These are phyloP conservation scores for Amphilophus citrinellus DNA, from an alignment of 2,113 vertebrate species.

Conservation along the genomic window DNA sequence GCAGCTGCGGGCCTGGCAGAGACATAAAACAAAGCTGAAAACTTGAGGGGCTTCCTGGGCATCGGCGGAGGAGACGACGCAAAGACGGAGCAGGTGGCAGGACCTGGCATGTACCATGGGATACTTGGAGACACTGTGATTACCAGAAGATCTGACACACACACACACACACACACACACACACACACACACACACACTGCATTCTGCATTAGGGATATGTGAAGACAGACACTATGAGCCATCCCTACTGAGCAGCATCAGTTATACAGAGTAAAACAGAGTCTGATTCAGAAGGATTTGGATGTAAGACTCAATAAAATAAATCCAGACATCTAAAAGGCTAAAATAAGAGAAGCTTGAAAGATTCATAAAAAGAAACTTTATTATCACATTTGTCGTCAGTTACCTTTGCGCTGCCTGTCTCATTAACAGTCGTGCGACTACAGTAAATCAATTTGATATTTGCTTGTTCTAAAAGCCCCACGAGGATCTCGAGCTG, in stretches of 20 bases:
- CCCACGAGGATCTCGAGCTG: background rate
- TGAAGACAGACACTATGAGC: slow-evolving; percentile 22
- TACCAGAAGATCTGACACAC: slow-evolving; percentile 29
- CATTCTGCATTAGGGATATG: slow-evolving; percentile 9
- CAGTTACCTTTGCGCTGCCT: background rate
- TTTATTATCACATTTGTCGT: background rate
- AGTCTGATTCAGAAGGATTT: background rate
- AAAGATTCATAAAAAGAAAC: background rate
- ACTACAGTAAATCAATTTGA: slow-evolving; percentile 1
- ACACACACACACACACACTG: background rate
- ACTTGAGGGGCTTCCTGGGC: slow-evolving; percentile 35
- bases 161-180: background rate
- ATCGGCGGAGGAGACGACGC: background rate
- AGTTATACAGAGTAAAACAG: slow-evolving; percentile 1
- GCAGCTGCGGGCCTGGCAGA: slow-evolving; percentile 37
- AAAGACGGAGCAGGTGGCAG: slow-evolving; percentile 66
- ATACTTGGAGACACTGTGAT: slow-evolving; percentile 36
- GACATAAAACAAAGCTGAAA: slow-evolving; percentile 65
- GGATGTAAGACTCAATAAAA: background rate
- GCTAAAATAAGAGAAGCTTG: background rate
- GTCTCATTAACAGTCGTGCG: background rate
- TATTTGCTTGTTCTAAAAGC: background rate
- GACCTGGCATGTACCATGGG: slow-evolving; percentile 42
- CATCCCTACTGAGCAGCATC: slow-evolving; percentile 18
- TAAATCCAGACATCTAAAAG: background rate